Evolutionary conservation across 2,113 vertebrate genomes (phyloP).

Genomic region (Laterallus jamaicensis): DNA sequence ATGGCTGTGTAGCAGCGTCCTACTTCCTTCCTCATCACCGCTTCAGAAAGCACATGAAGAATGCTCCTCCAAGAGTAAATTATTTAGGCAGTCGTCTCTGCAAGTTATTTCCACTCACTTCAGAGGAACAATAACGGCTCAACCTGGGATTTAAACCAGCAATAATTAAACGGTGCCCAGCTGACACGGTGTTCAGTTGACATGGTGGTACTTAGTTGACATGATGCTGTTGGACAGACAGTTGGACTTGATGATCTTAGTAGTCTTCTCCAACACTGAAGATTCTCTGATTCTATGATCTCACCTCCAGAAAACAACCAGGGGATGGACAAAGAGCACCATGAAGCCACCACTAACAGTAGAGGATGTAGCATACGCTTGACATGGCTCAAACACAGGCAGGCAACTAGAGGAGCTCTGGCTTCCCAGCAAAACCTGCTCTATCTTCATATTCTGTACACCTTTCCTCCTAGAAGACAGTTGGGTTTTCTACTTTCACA

Average conservation of each 20-base stretch:
- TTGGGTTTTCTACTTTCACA: not conserved
- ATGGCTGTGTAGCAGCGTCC: not conserved
- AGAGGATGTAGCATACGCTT: fast-evolving
- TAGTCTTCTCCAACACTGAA: too few species aligned
- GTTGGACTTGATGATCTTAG: too few species aligned
- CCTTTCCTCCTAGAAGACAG: not conserved
- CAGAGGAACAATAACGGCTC: not conserved
- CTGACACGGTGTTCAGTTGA: too few species aligned
- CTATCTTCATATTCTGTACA: not conserved
- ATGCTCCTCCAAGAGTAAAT: constrained; percentile 28
- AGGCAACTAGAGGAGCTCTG: not conserved
- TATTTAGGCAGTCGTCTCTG: constrained; percentile 47
- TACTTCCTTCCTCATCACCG: constrained; percentile 17
- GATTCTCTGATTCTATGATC: not conserved
- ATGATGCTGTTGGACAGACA: too few species aligned
- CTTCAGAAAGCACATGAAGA: not conserved
- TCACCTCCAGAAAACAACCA: not conserved
- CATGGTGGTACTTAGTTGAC: too few species aligned
- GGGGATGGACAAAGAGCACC: not conserved
- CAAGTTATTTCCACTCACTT: constrained; percentile 42
- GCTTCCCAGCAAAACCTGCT: not conserved
- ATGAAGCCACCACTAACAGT: fast-evolving
- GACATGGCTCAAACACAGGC: fast-evolving
- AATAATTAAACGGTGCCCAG: not conserved
- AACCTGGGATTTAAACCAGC: constrained; percentile 30